Percentiles rank a stretch among this genome's conserved stretches.
Evolutionary conservation across 2,113 vertebrate genomes (phyloP).

Genomic region (Erpornis zantholeuca): DNA sequence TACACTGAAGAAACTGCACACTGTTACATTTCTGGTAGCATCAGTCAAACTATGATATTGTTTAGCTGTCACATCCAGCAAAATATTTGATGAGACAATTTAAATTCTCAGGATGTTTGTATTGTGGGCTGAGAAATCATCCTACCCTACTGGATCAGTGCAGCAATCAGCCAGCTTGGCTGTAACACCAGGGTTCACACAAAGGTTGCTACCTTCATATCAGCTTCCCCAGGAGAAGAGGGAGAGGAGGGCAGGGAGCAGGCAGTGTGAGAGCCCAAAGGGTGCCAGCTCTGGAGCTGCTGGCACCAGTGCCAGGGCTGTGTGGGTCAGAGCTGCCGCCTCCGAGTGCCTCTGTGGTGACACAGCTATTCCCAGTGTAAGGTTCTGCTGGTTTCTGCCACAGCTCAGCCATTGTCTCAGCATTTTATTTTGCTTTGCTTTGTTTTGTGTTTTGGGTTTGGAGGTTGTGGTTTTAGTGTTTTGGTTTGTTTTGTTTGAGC

Average conservation of each 20-base stretch:
- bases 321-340: accelerated
- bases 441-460: background rate
- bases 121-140: background rate
- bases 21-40: background rate
- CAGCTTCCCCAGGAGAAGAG: background rate
- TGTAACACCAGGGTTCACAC: background rate
- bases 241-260: background rate
- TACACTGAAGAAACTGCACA: background rate
- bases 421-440: background rate
- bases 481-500: background rate
- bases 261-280: accelerated
- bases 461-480: background rate
- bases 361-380: background rate
- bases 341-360: accelerated
- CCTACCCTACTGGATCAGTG: background rate
- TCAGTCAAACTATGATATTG: background rate
- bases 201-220: background rate
- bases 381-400: background rate
- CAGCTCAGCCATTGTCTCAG: background rate
- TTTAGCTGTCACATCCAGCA: background rate
- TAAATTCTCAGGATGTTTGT: background rate
- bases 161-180: background rate
- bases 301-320: accelerated
- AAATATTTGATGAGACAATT: background rate
- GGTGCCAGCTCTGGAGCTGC: background rate